These are phyloP conservation scores for Sisyra nigra DNA, from an alignment of 2,888 invertebrate genomes.

Conservation along the genomic window DNA sequence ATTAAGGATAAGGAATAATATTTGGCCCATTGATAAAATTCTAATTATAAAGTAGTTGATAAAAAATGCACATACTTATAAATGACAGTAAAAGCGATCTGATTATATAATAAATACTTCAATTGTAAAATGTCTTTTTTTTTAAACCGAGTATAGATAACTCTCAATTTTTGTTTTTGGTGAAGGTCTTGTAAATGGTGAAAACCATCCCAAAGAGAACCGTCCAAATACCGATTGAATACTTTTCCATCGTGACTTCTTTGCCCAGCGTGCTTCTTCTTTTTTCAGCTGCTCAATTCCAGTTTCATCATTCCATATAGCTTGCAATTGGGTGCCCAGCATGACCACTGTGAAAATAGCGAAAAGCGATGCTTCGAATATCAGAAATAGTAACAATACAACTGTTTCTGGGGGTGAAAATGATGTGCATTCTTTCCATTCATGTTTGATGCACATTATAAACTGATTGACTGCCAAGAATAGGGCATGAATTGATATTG, in stretches of 20 bases:
- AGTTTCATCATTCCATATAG: conserved; percentile 98
- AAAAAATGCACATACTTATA: conserved; percentile 1
- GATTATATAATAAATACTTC: not conserved
- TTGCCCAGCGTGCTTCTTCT: conserved; percentile 85
- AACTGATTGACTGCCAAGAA: conserved; percentile 88
- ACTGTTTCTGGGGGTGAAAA: conserved; percentile 95
- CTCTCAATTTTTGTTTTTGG: conserved; percentile 62
- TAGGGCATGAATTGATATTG: conserved; percentile 86
- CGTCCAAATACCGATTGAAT: conserved; percentile 94
- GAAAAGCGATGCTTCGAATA: conserved; percentile 89
- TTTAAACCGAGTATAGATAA: conserved; percentile 72
- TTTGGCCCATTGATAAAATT: not conserved
- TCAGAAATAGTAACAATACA: conserved; percentile 74
- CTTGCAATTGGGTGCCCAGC: conserved; percentile 91
- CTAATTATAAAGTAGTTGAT: not conserved
- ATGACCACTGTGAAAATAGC: conserved; percentile 96
- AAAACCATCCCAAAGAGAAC: conserved; percentile 89
- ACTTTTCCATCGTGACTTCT: conserved; percentile 86
- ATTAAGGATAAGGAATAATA: conserved; percentile 11
- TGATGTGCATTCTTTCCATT: conserved; percentile 88
- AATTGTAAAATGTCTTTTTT: not conserved
- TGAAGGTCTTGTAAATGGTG: conserved; percentile 73
- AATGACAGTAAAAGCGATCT: not conserved
- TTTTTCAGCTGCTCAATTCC: conserved; percentile 96
- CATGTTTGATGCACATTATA: conserved; percentile 78